Evolutionary conservation across 2,888 invertebrate species (phyloP), one percentile per base, ranked within the genome.

Genomic region (Rotaria magnacalcarata): DNA sequence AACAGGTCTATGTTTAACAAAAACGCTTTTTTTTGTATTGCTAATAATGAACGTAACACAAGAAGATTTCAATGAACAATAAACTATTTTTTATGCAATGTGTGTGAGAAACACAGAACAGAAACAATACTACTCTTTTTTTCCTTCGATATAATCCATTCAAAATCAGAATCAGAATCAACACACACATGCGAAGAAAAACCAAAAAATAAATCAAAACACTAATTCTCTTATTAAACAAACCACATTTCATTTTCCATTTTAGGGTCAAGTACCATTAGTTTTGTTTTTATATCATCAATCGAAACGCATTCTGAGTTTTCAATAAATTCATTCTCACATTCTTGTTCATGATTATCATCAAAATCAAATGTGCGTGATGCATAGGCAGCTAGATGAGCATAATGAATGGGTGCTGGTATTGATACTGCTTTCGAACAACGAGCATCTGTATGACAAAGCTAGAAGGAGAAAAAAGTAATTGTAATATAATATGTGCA

Each of bases 331-430:
- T 27, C 75, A 75, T 19, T 19, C 41, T 21, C 34, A 75, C 41
- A 19, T 21, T 21, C 24, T 43, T 41, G 75, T 43, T 75, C 75
- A 24, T 21, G 43, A 75, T 75, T 75, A 43, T 75, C 75, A 5
- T 75, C 75, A 24, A 43, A 75, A 43, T 75, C 75, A 75, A 75
- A 47, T 75, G 75, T 43, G 24, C 75, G 75, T 43, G 75, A 75
- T 75, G 41, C 43, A 24, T 75, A 43, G 1, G 75, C 75, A 43
- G 75, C 75, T 24, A 75, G 24, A 75, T 75, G 75, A 41, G 75
- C 75, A 24, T 75, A 75, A 24, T 75, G 75, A 75, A 75, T 24
- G 8, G 75, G 75, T 47, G 75, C 75, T 43, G 75, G 75, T 5
- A 75, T 5, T 47, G 75, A 75, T 24, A 75, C 75, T 24, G 75